Base-by-base conservation (phyloP, 2,888 invertebrate species). In the Ectropis crepuscularia region DNA sequence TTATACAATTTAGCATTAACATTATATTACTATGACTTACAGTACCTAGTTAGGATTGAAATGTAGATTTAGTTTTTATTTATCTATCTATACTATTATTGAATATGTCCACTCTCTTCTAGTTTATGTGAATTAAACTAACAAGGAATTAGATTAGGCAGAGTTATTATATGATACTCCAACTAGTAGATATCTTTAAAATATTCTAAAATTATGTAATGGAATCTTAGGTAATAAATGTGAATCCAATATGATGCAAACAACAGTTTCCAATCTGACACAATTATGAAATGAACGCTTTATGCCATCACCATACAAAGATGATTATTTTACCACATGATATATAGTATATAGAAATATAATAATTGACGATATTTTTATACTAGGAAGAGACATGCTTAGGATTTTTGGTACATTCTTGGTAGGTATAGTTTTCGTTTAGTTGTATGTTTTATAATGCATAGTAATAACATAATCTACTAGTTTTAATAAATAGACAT, bases 341-440 rank as follows among this genome's bases (percentile, higher is more conserved):
- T 63, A 57, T 11, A 62, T 42, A 42, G 42, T 47, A 51, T 61
- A 61, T 65, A 60, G 55, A 55, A 53, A 57, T 64, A 55, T 55
- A 55, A 60, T 59, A 49, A 82, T 76, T 83, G 77, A 86, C 73
- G 72, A 90, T 91, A 90, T 90, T 91, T 91, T 91, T 91, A 82
- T 91, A 90, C 90, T 83, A 81, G 72, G 80, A 81, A 87, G 87
- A 87, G 80, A 88, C 85, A 61, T 63, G 59, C 65, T 53, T 48
- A 63, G 57, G 49, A 50, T 62, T 67, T 61, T 54, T 57, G 48
- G 57, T 60, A 60, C 47, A 46, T 54, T 58, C 54, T 43, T 63
- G 9, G 41, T 70, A 51, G 54, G 53, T 58, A 53, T 46, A 53
- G n/a, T 45, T 46, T 62, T 48, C 6, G 6, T 43, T 46, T 55